A percentile compares a stretch with the other conserved stretches of the same genome.
These are phyloP conservation scores for Clarias platycephalus DNA, from an alignment of 2,797 vertebrate species.

Conservation along the genomic window DNA sequence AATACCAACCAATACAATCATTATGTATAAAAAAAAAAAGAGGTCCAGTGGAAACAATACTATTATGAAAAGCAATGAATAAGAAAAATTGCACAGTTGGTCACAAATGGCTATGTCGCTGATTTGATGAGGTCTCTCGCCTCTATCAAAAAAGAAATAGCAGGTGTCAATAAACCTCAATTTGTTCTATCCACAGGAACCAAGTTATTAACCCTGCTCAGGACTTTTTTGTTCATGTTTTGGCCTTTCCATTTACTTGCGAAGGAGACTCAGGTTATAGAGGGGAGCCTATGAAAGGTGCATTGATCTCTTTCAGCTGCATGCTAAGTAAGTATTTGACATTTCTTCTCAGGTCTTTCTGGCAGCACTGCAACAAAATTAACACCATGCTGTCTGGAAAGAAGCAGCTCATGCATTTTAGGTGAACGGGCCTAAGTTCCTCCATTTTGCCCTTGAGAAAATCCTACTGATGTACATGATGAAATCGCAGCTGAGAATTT, in stretches of 20 bases:
- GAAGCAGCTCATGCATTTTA: not conserved
- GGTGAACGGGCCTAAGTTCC: not conserved
- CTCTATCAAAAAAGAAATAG: constrained; percentile 66
- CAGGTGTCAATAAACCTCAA: constrained; percentile 73
- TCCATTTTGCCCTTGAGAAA: not conserved
- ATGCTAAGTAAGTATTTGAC: constrained; percentile 60
- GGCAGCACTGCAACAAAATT: constrained; percentile 39
- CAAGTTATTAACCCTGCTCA: constrained; percentile 71
- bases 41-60: not conserved
- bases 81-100: constrained; percentile 31
- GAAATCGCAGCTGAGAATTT: constrained; percentile 1
- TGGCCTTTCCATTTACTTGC: constrained; percentile 54
- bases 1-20: not conserved
- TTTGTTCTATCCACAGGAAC: constrained; percentile 68
- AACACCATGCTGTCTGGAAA: constrained; percentile 44
- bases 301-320: constrained; percentile 57
- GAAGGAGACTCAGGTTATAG: constrained; percentile 39
- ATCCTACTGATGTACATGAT: constrained; percentile 21
- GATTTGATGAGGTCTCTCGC: constrained; percentile 67
- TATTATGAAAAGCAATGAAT: constrained; percentile 26
- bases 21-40: not conserved
- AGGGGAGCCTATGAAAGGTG: constrained; percentile 45
- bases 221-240: constrained; percentile 46
- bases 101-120: constrained; percentile 42
- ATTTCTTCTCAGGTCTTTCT: constrained; percentile 49